Base-by-base conservation (phyloP, 2,888 invertebrate species). In the Drosophila austrosaltans region DNA sequence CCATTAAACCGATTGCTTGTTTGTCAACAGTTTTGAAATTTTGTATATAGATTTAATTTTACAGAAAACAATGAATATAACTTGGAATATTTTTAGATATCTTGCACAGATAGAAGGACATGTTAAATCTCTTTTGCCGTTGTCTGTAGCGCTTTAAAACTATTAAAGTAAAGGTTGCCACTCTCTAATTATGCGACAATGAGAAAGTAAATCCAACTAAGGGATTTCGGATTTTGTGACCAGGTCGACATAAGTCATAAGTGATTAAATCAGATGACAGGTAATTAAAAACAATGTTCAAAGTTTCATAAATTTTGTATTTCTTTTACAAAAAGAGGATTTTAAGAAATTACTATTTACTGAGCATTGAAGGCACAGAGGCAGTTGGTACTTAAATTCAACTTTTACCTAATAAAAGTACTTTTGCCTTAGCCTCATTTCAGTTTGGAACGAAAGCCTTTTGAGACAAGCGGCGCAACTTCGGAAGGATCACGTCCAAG, bases 401-500 rank as follows among this genome's bases (percentile, higher is more conserved):
- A 61, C 28, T 60, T 30, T 30, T 61, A 28, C 36, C 16, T 28
- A 54, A 22, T n/a, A 39, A 30, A 69, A 53, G 28, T 63, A 53
- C 20, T 59, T 61, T 7, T 28, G 53, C 2, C 10, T 39, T 28
- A n/a, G 42, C 25, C 59, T 68, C 74, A 90, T 77, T 81, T 87
- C 44, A 92, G 78, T 79, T 90, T 92, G 12, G 95, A 95, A 2
- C 91, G 92, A 73, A 96, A 93, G 20, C 96, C 96, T 79, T 93
- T 93, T 10, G 94, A 93, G 81, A 96, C 94, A 3, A 95, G 90
- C 44, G 94, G 93, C 0, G 95, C 94, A 48, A 96, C 93, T 76
- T 96, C 95, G 1, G 93, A 91, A 0, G 96, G 94, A 75, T 95
- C 94, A 77, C 93, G 94, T n/a, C 95, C 95, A 74, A 94, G 93